These are phyloP conservation scores for Chloebia gouldiae DNA, from an alignment of 2,113 vertebrate genomes.

Conservation along the genomic window DNA sequence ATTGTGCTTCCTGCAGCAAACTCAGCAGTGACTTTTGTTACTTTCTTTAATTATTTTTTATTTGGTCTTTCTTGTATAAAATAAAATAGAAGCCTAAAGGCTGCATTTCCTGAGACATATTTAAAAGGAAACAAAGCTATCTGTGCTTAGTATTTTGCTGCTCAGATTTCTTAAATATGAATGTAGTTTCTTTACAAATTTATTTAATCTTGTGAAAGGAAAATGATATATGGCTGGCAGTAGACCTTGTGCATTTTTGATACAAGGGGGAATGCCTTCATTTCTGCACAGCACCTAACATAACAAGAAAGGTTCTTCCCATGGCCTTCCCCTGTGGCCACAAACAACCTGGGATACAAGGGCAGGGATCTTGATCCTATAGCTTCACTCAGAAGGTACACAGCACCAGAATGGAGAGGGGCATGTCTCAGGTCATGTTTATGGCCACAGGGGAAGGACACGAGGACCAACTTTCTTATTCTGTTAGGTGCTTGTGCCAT, in stretches of 20 bases:
- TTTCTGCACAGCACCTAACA: not conserved
- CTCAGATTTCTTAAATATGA: not conserved
- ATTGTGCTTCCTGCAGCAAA: not conserved
- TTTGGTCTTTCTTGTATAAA: not conserved
- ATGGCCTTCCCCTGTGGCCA: not conserved
- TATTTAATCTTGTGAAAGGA: not conserved
- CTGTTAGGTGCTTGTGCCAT: not conserved
- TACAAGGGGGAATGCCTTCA: not conserved
- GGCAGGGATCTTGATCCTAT: not conserved
- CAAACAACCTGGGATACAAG: not conserved
- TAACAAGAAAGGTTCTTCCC: not conserved
- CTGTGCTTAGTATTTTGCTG: not conserved
- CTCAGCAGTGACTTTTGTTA: not conserved
- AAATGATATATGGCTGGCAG: not conserved
- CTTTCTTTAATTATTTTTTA: constrained; percentile 23
- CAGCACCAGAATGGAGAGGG: not conserved
- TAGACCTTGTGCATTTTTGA: accelerated
- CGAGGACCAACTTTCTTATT: not conserved
- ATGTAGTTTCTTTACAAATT: not conserved
- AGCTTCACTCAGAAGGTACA: not conserved
- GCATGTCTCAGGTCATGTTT: not conserved
- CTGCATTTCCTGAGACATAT: not conserved
- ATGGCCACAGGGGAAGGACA: not conserved
- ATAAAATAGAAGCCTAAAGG: not conserved
- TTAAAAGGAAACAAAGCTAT: not conserved